Evolutionary conservation across 2,888 invertebrate genomes (phyloP), one percentile per base, ranked within the genome.

Genomic region (Rhogogaster chlorosoma): DNA sequence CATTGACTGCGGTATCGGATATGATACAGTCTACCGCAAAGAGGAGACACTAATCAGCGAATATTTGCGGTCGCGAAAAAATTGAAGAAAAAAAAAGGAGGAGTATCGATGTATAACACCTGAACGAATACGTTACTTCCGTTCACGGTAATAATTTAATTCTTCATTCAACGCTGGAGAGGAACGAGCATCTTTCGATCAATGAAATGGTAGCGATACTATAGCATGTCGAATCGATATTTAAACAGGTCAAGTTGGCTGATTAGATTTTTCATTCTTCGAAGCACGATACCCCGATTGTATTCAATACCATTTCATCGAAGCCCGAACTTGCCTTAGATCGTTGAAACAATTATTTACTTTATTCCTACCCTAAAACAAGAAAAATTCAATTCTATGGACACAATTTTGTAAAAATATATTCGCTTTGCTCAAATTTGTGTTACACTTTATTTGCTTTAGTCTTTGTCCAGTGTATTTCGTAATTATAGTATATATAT

Each of bases 181-280:
- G 18, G 18, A 32, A 67, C 29, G 22, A 26, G 26, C 22, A 73
- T 42, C 22, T 42, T 77, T 53, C 53, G 53, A 53, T 77, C 77
- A 29, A 29, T 29, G 53, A 38, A 26, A 12, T 53, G 2, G 1
- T 77, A 77, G 18, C 45, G 49, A 77, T 18, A 32, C 26, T 29
- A n/a, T 22, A 42, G 42, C 49, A 18, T 29, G 29, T n/a, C 18
- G n/a, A 53, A 77, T 77, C 77, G 53, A 77, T 77, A 53, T 32
- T 77, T 53, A 77, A 77, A 53, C 32, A 36, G 77, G 77, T 77
- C 77, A 77, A 77, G 77, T 32, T 77, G 77, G 22, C 15, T 10
- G 45, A 53, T 77, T 38, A 42, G 26, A 42, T 22, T 38, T 71
- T 73, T 42, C 42, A 42, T 73, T 42, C 29, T 73, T 67, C 32